phyloP scores from a whole-genome alignment of 2,113 vertebrate genomes.

The Pelecanus crispus region DNA sequence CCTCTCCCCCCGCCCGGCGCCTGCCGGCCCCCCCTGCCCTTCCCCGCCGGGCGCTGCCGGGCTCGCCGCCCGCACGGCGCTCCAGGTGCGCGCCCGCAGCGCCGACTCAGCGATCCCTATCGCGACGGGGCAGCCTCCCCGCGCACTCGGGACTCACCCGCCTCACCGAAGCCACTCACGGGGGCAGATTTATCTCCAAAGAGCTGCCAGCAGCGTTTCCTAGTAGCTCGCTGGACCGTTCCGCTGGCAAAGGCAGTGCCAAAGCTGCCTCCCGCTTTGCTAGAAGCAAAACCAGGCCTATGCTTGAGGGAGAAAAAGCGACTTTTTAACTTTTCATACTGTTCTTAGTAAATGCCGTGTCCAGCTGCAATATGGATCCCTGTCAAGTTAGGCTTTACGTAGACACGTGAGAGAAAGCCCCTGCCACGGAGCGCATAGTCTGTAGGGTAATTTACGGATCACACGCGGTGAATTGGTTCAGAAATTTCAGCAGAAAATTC shows the following conservation, averaged over 20 bases:
- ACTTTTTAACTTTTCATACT: neutral
- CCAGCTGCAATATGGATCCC: neutral
- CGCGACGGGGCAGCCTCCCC: neutral
- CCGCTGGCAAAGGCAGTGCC: neutral
- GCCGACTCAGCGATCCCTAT: neutral
- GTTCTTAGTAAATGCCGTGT: neutral
- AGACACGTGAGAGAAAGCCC: neutral
- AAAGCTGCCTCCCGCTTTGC: neutral
- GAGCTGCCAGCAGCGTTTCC: accelerated
- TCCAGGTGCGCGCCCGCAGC: neutral
- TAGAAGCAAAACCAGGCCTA: neutral
- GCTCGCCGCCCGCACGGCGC: neutral
- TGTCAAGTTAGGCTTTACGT: neutral
- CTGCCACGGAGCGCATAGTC: neutral
- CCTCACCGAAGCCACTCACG: neutral
- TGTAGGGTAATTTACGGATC: neutral
- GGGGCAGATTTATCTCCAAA: neutral
- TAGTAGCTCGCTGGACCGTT: accelerated
- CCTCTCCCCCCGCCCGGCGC: neutral
- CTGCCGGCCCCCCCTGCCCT: neutral
- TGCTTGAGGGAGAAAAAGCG: neutral
- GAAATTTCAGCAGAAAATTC: neutral
- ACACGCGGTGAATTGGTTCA: accelerated
- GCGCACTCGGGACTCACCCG: accelerated
- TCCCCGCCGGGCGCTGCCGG: neutral